These are phyloP conservation scores for Cygnus atratus DNA, from an alignment of 2,113 vertebrate species.

Conservation along the genomic window DNA sequence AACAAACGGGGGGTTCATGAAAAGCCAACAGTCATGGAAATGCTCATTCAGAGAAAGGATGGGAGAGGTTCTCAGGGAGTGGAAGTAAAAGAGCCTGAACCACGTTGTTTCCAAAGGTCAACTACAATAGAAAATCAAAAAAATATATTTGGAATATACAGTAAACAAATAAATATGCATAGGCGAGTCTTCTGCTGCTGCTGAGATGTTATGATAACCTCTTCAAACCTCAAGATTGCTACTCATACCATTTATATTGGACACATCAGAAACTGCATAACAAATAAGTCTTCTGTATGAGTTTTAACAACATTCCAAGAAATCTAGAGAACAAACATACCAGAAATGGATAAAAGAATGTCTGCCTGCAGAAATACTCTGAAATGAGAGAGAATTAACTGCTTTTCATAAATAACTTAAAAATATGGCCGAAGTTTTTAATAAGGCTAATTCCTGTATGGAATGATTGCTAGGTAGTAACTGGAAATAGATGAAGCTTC, in stretches of 20 bases:
- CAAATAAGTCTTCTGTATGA: not conserved
- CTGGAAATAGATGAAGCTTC: not conserved
- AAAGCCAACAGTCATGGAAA: not conserved
- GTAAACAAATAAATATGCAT: not conserved
- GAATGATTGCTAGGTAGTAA: not conserved
- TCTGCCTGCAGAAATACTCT: not conserved
- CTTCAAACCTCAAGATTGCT: not conserved
- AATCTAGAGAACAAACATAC: not conserved
- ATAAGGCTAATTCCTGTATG: not conserved
- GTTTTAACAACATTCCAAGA: not conserved
- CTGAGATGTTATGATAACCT: not conserved
- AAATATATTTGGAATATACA: not conserved
- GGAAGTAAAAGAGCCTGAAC: not conserved
- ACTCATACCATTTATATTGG: not conserved
- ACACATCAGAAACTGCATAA: not conserved
- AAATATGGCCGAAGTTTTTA: not conserved
- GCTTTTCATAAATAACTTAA: not conserved
- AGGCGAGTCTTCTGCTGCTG: not conserved
- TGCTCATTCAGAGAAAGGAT: not conserved
- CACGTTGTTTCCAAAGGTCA: not conserved
- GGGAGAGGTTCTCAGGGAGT: not conserved
- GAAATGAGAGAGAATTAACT: not conserved
- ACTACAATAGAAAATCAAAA: not conserved
- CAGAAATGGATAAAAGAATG: not conserved
- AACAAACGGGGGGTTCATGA: not conserved